Conservation (phyloP, 1,140 invertebrate genomes). For the Holotrichia oblita region DNA sequence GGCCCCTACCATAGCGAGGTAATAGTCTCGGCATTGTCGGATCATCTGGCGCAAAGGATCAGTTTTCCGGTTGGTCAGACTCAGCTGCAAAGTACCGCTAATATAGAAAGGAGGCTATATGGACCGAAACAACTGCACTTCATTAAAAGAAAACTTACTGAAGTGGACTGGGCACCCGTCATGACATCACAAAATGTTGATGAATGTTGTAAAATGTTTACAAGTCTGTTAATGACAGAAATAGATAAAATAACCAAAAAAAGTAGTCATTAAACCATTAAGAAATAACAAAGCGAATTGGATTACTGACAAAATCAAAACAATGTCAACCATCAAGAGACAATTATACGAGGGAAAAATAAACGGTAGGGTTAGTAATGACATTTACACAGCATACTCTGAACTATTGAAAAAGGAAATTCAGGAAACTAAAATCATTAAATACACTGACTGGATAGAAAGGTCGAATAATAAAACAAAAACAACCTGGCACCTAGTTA, state of each 20-base stretch:
- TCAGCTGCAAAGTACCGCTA: neutral
- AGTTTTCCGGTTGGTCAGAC: neutral
- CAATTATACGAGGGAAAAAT: conserved; percentile 21
- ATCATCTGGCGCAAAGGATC: conserved; percentile 14
- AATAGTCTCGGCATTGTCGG: conserved; percentile 15
- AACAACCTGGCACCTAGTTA: conserved; percentile 9
- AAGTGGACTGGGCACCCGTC: neutral
- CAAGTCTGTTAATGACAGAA: neutral
- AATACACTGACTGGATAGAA: conserved; percentile 13
- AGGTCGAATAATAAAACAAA: conserved; percentile 22
- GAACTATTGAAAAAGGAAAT: conserved; percentile 11
- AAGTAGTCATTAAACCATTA: neutral
- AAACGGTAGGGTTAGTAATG: neutral
- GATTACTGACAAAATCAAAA: conserved; percentile 19
- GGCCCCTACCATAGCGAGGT: neutral
- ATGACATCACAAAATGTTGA: neutral
- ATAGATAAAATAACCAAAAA: conserved; percentile 26
- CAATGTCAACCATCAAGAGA: conserved; percentile 3
- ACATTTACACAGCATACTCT: neutral
- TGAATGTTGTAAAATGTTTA: neutral
- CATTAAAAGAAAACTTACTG: neutral
- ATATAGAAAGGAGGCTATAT: conserved; percentile 5
- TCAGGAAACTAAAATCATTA: neutral
- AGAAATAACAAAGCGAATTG: neutral
- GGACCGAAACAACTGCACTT: neutral